Evolutionary conservation across 2,888 invertebrate genomes (phyloP), one percentile per base, ranked within the genome.

Genomic region (Ernsta delagoae): DNA sequence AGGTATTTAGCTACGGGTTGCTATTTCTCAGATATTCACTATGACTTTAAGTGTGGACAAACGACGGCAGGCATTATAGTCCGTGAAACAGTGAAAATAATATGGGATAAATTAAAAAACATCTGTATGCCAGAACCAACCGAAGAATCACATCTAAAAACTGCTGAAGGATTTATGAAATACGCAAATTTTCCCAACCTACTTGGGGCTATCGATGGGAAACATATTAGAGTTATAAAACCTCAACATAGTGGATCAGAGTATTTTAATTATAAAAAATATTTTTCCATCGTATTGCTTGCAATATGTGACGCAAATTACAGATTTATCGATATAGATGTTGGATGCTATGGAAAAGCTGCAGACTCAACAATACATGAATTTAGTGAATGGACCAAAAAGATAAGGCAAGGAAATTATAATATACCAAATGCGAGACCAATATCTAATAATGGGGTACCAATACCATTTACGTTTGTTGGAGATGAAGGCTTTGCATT

Each of bases 161-260:
- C 63, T 48, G 71, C 71, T 59, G 65, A 64, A 65, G 70, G 60
- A 24, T 70, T 65, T 48, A 48, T 34, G 34, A 48, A 68, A 24
- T 62, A 69, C 59, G 66, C 70, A 41, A 68, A 73, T 41, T 75
- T 45, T 65, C 76, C 74, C 34, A 72, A 75, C 63, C 64, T 66
- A 64, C 63, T 74, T 74, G 76, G 74, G 16, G 70, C 74, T 43
- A 70, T 74, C 16, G 73, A 75, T 71, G 70, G 71, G 5, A 74
- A 75, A 65, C 73, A 75, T 61, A 70, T 73, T 65, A 71, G 73
- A 73, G 68, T 77, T 24, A 73, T 71, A 70, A 72, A 75, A 71
- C 75, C 75, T 24, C 68, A 34, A 43, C 24, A 73, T 62, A 70
- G 69, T 65, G 76, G 70, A 53, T 72, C 72, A 61, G 48, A 70